Evolutionary conservation across 1,140 invertebrate species (phyloP), one percentile per base, ranked within the genome.

Genomic region (Chlorops oryzae): DNA sequence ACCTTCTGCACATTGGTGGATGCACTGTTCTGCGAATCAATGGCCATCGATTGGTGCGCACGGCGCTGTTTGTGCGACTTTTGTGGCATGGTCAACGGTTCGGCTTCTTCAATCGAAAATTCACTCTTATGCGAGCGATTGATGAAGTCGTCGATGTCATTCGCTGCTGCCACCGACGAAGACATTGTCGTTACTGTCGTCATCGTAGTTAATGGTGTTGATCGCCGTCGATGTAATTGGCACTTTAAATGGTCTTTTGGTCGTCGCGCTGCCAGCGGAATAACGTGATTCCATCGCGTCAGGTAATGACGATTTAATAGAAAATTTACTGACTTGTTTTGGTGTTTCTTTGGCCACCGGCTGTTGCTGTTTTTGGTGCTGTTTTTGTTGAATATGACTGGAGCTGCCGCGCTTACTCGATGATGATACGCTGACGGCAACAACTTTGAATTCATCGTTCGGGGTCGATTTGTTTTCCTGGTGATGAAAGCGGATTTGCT

Each of bases 81-180:
- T 5, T 42, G 40, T 13, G 35, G 23, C 47, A 50, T 41, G 28
- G 52, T 54, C 38, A 50, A 35, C 6, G 53, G 67, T 15, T 70
- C 65, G 1, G 61, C 43, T 53, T 70, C 67, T 57, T 70, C 67
- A 37, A 70, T 68, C 25, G 67, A 65, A 12, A 70, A 52, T 27
- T 70, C 67, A 42, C 62, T 68, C 50, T 70, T 70, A 37, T 70
- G 65, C 21, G 67, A 70, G 2, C 64, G 59, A 55, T 69, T 70
- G 20, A 70, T 61, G 38, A 67, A 70, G 13, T 70, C 67, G 13
- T 67, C 67, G 51, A 22, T 9, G 59, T 47, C 32, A 52, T 57
- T 6, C 3, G 56, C 24, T 12, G 37, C 25, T 9, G 49, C 34
- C 25, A 39, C 28, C 9, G 23, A 44, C 5, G 47, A 40, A 7